Evolutionary conservation across 2,113 vertebrate genomes (phyloP).

Genomic region (Aegithalos caudatus): DNA sequence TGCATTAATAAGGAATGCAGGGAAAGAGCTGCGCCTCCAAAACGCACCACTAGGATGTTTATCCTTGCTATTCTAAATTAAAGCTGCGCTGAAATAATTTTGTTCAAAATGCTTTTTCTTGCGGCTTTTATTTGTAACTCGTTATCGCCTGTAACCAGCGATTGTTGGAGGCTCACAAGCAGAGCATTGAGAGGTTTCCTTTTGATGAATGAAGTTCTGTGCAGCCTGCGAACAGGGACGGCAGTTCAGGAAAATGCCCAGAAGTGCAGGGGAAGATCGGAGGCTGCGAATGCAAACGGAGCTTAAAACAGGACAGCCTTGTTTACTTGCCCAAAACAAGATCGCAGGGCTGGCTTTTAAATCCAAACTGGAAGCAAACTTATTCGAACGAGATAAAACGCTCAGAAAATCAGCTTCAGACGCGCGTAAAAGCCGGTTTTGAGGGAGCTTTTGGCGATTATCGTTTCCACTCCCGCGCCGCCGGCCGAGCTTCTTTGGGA

Average conservation of each 20-base stretch:
- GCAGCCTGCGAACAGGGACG: constrained; percentile 1
- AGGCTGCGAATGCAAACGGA: background rate
- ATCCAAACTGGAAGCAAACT: background rate
- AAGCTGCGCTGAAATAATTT: background rate
- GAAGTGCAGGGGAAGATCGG: background rate
- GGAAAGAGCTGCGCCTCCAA: background rate
- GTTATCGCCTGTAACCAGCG: background rate
- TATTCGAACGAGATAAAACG: background rate
- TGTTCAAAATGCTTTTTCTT: background rate
- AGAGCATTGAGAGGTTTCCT: constrained; percentile 58
- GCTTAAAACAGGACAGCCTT: background rate
- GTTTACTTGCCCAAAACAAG: background rate
- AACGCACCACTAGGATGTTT: background rate
- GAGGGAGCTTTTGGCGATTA: background rate
- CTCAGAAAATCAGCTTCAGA: background rate
- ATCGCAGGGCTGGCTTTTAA: background rate
- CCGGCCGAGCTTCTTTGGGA: background rate
- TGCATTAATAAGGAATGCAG: background rate
- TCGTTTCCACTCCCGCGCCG: background rate
- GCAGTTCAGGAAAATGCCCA: background rate
- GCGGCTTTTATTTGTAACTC: background rate
- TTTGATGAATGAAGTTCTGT: constrained; percentile 60
- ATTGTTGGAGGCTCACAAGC: constrained; percentile 55
- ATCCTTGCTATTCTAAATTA: background rate
- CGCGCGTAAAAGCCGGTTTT: background rate